Conservation (phyloP, 2,113 vertebrate genomes). For the Macheiramphus alcinus region DNA sequence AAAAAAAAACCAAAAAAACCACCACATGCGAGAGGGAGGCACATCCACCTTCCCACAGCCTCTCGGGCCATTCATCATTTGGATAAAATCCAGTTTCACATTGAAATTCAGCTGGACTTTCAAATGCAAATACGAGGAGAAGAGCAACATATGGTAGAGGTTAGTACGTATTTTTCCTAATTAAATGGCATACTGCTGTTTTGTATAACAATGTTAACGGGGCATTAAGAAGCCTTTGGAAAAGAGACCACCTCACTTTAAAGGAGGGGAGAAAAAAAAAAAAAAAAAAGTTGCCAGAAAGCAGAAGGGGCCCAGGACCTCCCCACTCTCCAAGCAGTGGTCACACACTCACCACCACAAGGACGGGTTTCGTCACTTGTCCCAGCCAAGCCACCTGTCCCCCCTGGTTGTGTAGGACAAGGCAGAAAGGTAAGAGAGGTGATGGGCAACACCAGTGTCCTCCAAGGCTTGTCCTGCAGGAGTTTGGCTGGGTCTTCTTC, state of each 20-base stretch:
- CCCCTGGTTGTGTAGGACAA: fast-evolving
- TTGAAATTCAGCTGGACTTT: slow-evolving; percentile 70
- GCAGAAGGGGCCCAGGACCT: slow-evolving; percentile 3
- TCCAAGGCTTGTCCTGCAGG: not conserved
- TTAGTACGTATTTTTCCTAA: slow-evolving; percentile 69
- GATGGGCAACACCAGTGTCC: not conserved
- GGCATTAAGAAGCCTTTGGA: slow-evolving; percentile 52
- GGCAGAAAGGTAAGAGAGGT: not conserved
- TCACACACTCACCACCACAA: not conserved
- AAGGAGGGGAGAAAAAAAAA: not conserved
- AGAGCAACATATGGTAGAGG: slow-evolving; percentile 71
- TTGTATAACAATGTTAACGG: slow-evolving; percentile 67
- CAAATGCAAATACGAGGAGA: slow-evolving; percentile 69
- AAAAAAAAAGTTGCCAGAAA: not conserved
- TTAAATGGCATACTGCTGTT: slow-evolving; percentile 66
- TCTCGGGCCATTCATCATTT: slow-evolving; percentile 48
- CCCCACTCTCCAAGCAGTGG: fast-evolving
- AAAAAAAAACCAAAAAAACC: not conserved
- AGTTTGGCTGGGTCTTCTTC: not conserved
- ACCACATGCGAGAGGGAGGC: not conserved
- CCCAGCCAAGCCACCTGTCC: not conserved
- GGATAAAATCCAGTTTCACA: slow-evolving; percentile 65
- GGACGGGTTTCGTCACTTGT: not conserved
- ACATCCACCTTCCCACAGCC: slow-evolving; percentile 50
- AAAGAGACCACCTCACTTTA: not conserved